Percentiles rank a stretch among this genome's conserved stretches.
Conservation (phyloP, 1,140 invertebrate genomes). For the Gonatopus flavifemur region DNA sequence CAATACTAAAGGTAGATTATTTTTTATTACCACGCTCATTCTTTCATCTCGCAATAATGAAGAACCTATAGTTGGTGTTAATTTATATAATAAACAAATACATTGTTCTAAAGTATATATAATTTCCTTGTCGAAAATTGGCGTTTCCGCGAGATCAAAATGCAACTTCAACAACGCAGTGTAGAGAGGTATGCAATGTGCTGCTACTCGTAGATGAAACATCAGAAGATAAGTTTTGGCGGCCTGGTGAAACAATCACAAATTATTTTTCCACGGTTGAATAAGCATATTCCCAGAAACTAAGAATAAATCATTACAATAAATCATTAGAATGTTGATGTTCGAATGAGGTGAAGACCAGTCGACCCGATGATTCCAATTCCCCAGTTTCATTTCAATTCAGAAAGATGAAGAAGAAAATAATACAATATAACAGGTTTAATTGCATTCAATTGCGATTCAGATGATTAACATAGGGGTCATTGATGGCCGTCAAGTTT, state of each 20-base stretch:
- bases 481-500: no score
- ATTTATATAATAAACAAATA: conserved; percentile 43
- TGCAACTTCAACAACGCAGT: conserved; percentile 43
- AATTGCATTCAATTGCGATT: no score
- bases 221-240: conserved; percentile 38
- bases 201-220: conserved; percentile 36
- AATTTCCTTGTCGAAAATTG: conserved; percentile 44
- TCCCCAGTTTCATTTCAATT: no score
- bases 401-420: no score
- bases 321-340: no score
- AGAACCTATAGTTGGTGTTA: conserved; percentile 37
- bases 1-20: conserved; percentile 24
- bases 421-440: no score
- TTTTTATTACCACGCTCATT: conserved; percentile 31
- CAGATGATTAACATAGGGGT: no score
- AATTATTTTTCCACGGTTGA: not conserved
- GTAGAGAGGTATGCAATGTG: conserved; percentile 40
- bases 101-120: conserved; percentile 44
- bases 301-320: no score
- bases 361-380: no score
- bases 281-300: no score
- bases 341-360: no score
- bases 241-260: conserved; percentile 31
- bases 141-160: conserved; percentile 41
- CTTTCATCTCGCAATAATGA: conserved; percentile 42